Percentiles rank a stretch among this genome's conserved stretches.
phyloP scores from a whole-genome alignment of 2,113 vertebrate species.

The Prolemur simus region DNA sequence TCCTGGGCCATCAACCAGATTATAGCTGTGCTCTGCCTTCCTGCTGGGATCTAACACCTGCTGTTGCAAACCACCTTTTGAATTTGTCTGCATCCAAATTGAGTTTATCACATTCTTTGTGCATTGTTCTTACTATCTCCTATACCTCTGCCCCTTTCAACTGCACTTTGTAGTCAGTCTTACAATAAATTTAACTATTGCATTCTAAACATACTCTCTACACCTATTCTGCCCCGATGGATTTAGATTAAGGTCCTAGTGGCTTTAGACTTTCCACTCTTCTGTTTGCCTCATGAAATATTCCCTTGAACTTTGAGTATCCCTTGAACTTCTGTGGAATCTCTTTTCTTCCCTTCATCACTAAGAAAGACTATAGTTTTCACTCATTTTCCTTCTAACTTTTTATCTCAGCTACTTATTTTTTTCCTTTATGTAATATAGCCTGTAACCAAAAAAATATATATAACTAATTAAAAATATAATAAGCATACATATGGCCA shows the following conservation, averaged over 20 bases:
- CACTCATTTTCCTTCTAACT: not conserved
- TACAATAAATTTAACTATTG: conserved; percentile 32
- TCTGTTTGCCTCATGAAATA: not conserved
- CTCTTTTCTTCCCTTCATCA: not conserved
- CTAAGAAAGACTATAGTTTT: not conserved
- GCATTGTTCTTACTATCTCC: conserved; percentile 25
- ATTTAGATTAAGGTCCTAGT: conserved; percentile 10
- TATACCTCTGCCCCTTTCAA: conserved; percentile 31
- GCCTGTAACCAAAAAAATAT: not conserved
- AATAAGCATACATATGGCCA: not conserved
- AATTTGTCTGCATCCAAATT: conserved; percentile 68
- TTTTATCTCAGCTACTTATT: not conserved
- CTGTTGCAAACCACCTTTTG: conserved; percentile 18
- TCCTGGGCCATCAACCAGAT: conserved; percentile 67
- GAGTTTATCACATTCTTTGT: conserved; percentile 57
- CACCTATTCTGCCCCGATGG: not conserved
- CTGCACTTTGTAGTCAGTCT: conserved; percentile 40
- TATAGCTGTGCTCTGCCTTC: conserved; percentile 53
- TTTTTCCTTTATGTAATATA: not conserved
- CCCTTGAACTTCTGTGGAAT: not conserved
- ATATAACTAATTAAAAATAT: not conserved
- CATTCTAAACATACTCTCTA: conserved; percentile 31
- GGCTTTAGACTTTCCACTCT: not conserved
- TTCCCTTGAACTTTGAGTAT: not conserved
- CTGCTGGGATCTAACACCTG: conserved; percentile 73